Evolutionary conservation across 2,888 invertebrate species (phyloP).

Genomic region (Uropetala carovei): DNA sequence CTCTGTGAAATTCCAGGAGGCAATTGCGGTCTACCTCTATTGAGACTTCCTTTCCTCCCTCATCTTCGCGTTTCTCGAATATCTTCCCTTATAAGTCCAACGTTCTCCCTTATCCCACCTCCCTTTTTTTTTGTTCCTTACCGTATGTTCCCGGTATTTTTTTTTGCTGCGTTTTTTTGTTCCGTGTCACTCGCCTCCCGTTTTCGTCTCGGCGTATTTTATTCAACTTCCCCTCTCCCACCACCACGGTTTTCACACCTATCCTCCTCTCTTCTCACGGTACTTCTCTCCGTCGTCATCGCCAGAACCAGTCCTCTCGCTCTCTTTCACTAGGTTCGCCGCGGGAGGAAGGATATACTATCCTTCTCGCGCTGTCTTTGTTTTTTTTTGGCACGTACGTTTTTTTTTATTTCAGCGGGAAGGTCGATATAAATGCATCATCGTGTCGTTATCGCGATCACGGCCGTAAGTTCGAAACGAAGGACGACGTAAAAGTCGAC

Average conservation of each 20-base stretch:
- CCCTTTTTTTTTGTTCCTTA: neutral
- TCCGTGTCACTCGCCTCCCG: neutral
- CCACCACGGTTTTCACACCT: neutral
- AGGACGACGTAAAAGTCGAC: neutral
- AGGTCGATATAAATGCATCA: neutral
- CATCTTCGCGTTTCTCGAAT: neutral
- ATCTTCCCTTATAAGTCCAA: neutral
- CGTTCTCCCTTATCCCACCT: neutral
- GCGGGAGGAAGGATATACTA: too few relatives aligned
- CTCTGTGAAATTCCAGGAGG: too few relatives aligned
- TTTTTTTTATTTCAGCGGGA: too few relatives aligned
- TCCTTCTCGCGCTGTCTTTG: too few relatives aligned
- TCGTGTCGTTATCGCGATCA: neutral
- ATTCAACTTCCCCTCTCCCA: neutral
- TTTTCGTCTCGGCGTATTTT: neutral
- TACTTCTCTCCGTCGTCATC: neutral
- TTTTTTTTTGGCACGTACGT: too few relatives aligned
- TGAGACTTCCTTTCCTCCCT: neutral
- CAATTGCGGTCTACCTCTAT: too few relatives aligned
- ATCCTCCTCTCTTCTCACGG: neutral
- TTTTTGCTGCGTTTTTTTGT: slow-evolving; percentile 19
- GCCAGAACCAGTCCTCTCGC: neutral
- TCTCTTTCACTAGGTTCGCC: neutral
- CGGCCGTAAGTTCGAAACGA: too few relatives aligned
- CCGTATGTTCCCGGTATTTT: neutral